Evolutionary conservation across 2,888 invertebrate genomes (phyloP), one percentile per base, ranked within the genome.

Genomic region (Nymphalis polychloros): DNA sequence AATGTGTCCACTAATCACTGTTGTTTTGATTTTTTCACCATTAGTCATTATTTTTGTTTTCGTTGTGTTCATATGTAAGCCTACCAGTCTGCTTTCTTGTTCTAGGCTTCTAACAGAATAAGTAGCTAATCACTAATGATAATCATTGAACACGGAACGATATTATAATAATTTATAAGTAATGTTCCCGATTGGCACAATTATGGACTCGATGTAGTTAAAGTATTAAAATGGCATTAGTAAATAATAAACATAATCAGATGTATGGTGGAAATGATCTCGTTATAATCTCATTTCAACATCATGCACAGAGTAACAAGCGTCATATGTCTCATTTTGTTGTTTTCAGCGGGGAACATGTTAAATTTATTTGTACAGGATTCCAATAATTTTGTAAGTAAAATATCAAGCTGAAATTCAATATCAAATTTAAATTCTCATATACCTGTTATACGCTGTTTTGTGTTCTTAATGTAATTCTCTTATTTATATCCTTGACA

Each of bases 361-460:
- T 47, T 23, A 13, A 35, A 31, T 52, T 35, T 66, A 48, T 35
- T 31, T 55, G 19, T 19, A 8, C 20, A 61, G 19, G 55, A 63
- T 20, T n/a, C n/a, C 1, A 48, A 67, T 49, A 57, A 52, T 48
- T 71, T 47, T n/a, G 71, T 71, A 64, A 71, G 71, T 68, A 27
- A 20, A 49, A 64, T 53, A 27, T 50, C 2, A 50, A 8, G 20
- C 3, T 50, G n/a, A n/a, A n/a, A n/a, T n/a, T n/a, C n/a, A n/a
- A n/a, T n/a, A n/a, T n/a, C n/a, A n/a, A n/a, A n/a, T n/a, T n/a
- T n/a, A n/a, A n/a, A n/a, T n/a, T n/a, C n/a, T n/a, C 23, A 23
- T 23, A 23, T 23, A 23, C 1, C 23, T 23, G 2, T 23, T 2
- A 23, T 23, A 23, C 23, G 23, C 23, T 23, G 23, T 23, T n/a